A percentile compares a stretch with the other conserved stretches of the same genome.
phyloP scores from a whole-genome alignment of 2,888 invertebrate genomes.

The Salpingus planirostris region DNA sequence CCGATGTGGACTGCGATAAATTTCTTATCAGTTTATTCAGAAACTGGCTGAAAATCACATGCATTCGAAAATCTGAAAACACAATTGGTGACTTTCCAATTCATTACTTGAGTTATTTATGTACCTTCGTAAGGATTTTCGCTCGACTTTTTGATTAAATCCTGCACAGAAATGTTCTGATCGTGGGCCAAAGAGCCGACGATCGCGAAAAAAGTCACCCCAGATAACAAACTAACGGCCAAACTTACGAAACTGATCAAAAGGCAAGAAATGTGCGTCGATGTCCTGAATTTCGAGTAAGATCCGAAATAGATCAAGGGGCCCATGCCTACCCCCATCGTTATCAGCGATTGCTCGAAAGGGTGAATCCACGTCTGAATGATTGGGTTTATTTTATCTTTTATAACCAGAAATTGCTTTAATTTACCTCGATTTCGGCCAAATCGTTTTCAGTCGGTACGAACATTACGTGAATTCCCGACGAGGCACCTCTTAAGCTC shows the following conservation, averaged over 20 bases:
- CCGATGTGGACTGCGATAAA: not conserved
- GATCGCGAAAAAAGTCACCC: constrained; percentile 11
- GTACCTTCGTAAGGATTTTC: constrained; percentile 1
- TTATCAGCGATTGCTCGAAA: constrained; percentile 16
- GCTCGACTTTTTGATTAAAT: not conserved
- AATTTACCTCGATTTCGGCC: too few species aligned
- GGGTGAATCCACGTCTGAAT: constrained; percentile 17
- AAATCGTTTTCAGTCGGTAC: too few species aligned
- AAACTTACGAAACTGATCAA: constrained; percentile 10
- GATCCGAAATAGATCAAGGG: constrained; percentile 19
- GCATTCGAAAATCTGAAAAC: constrained; percentile 2
- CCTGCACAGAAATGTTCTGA: constrained; percentile 2
- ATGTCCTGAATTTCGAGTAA: constrained; percentile 14
- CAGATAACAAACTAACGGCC: constrained; percentile 12
- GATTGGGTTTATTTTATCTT: constrained; percentile 1
- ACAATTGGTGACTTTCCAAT: not conserved
- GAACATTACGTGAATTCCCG: too few species aligned
- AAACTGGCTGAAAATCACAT: constrained; percentile 1
- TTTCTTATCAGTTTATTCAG: constrained; percentile 1
- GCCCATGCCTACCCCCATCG: constrained; percentile 20
- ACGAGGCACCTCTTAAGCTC: too few species aligned
- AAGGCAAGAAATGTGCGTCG: constrained; percentile 13
- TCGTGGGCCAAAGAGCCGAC: constrained; percentile 15
- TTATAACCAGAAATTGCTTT: too few species aligned
- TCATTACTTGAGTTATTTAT: too few species aligned